Conservation (phyloP, 2,113 vertebrate genomes). For the Stomatorhinus ivindoensis region DNA sequence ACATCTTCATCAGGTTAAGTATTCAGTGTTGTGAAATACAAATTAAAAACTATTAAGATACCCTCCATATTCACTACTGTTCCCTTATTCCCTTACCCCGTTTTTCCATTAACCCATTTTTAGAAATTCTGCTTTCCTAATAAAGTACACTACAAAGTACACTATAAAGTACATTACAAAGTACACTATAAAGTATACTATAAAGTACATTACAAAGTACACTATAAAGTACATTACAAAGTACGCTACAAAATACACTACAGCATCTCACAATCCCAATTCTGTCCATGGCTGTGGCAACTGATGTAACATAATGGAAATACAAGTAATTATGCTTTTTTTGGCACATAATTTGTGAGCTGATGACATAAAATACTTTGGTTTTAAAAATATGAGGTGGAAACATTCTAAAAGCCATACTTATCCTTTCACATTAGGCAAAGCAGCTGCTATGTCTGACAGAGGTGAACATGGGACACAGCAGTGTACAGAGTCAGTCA, state of each 20-base stretch:
- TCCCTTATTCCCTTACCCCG: too few species aligned
- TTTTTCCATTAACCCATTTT: too few species aligned
- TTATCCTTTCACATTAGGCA: not conserved
- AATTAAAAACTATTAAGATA: too few species aligned
- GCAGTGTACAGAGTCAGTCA: not conserved
- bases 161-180: not conserved
- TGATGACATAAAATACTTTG: too few species aligned
- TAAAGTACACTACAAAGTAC: not conserved
- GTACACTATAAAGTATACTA: not conserved
- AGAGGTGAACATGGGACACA: not conserved
- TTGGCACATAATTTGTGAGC: too few species aligned
- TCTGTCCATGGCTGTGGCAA: slow-evolving; percentile 18
- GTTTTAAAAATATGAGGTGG: too few species aligned
- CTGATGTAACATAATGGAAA: too few species aligned
- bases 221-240: not conserved
- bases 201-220: not conserved
- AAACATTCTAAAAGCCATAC: not conserved
- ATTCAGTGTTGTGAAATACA: too few species aligned
- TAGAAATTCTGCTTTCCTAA: not conserved
- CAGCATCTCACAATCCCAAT: not conserved
- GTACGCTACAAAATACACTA: not conserved
- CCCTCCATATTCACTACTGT: too few species aligned
- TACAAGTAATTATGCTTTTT: too few species aligned
- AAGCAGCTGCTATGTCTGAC: not conserved
- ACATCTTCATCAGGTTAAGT: too few species aligned